A percentile compares a stretch with the other conserved stretches of the same genome.
These are phyloP conservation scores for Minunthozetes semirufus DNA, from an alignment of 2,888 invertebrate genomes.

Conservation along the genomic window DNA sequence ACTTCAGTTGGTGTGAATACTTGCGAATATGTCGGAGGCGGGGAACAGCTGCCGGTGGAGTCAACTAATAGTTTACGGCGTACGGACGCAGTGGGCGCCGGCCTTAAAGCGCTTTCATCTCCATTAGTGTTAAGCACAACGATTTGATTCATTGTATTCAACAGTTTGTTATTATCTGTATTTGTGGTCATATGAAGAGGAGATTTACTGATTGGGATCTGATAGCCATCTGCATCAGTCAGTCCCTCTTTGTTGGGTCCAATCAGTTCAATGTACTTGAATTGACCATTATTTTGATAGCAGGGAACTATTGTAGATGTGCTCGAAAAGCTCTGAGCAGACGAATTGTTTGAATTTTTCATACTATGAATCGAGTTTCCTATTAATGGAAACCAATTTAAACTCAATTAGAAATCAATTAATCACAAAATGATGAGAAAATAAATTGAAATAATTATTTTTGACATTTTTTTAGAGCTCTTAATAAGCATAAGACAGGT, in stretches of 20 bases:
- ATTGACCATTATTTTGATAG: constrained; percentile 27
- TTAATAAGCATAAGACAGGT: constrained; percentile 1
- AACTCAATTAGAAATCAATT: neutral
- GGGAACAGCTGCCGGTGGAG: constrained; percentile 24
- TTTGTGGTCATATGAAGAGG: neutral
- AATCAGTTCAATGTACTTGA: constrained; percentile 43
- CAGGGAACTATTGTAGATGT: constrained; percentile 32
- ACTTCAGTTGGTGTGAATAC: constrained; percentile 27
- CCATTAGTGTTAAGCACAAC: constrained; percentile 11
- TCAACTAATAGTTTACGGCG: constrained; percentile 8
- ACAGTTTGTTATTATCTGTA: constrained; percentile 20
- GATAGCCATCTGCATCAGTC: constrained; percentile 41
- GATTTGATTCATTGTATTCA: constrained; percentile 23
- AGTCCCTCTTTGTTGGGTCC: constrained; percentile 37
- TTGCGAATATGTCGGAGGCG: constrained; percentile 35
- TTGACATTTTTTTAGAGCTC: neutral
- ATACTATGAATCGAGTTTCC: constrained; percentile 13
- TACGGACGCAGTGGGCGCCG: neutral
- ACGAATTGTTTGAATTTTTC: constrained; percentile 28
- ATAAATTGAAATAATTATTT: neutral
- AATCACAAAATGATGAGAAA: neutral
- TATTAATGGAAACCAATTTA: neutral
- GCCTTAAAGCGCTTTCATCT: neutral
- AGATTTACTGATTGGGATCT: constrained; percentile 39
- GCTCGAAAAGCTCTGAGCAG: constrained; percentile 34